Base-by-base conservation (phyloP, 2,797 vertebrate species). In the Melopsittacus undulatus region DNA sequence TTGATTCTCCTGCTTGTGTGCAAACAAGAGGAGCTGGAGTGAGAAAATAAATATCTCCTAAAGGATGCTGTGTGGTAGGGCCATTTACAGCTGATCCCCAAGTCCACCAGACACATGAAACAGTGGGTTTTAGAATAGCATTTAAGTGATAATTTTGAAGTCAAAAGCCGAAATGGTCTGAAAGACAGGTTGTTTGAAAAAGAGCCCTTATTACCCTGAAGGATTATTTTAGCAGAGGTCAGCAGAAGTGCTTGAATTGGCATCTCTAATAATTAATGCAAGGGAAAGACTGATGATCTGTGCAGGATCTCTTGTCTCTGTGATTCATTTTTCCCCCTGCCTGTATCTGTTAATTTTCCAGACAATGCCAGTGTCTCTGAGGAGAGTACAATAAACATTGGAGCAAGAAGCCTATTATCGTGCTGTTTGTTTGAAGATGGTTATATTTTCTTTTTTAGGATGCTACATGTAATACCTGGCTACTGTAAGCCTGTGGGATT, bases 201-300 rank as follows among this genome's bases (percentile, higher is more conserved):
- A 82, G 23, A 59, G 16, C 4, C 2, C 26, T 49, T 42, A 22
- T 75, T 83, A 81, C 10, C 26, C 23, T 84, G 66, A 87, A 79
- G 40, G 24, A 48, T 11, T 30, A 2, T 75, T 95, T 85, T 59
- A 85, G 75, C 52, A 68, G 62, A 92, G 40, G 73, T 78, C 57
- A 95, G 27, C 49, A 83, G 12, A 93, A 89, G 34, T 63, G 34
- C 36, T 77, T 63, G 51, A 68, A 54, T 56, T 95, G 70, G 34
- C 73, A 75, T 45, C 49, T 27, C 14, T 67, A 92, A 22, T 69
- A 76, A 91, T 68, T 92, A 77, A 80, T 66, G 24, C 52, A 73
- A 85, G 73, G n/a, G 54, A 78, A 92, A 91, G 77, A 89, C 32
- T 90, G 62, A 84, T 90, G 34, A 26, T 75, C 40, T 90, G 27